phyloP scores from a whole-genome alignment of 2,888 invertebrate genomes.

The Eilema caniola region DNA sequence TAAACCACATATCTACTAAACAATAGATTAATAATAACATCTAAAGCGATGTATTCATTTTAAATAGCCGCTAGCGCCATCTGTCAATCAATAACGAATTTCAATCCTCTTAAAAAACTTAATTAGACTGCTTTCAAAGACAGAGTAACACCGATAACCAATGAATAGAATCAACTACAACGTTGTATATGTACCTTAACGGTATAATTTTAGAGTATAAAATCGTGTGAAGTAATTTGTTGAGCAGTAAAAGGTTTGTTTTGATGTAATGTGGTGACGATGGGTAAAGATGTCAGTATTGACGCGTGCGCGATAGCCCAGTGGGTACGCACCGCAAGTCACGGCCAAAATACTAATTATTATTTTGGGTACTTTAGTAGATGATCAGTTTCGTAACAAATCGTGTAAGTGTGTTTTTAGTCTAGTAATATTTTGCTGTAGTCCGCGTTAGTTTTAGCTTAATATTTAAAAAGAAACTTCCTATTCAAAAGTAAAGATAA shows the following conservation, averaged over 20 bases:
- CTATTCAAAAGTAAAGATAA: too few species aligned
- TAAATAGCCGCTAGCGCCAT: conserved; percentile 83
- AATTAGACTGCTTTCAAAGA: conserved; percentile 85
- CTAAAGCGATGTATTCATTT: conserved; percentile 76
- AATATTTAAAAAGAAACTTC: too few species aligned
- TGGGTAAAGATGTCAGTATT: conserved; percentile 83
- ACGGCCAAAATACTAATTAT: conserved; percentile 76
- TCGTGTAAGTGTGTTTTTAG: conserved; percentile 31
- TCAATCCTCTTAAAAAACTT: conserved; percentile 82
- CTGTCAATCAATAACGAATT: conserved; percentile 83
- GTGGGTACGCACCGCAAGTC: conserved; percentile 65
- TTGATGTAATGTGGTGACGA: conserved; percentile 80
- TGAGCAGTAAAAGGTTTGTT: conserved; percentile 56
- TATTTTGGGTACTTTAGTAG: conserved; percentile 69
- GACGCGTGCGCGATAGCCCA: conserved; percentile 80
- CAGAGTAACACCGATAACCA: conserved; percentile 68
- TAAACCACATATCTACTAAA: conserved; percentile 41
- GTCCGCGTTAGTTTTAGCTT: too few species aligned
- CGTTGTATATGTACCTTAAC: conserved; percentile 45
- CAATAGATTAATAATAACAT: conserved; percentile 63
- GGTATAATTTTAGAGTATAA: conserved; percentile 52
- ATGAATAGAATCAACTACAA: conserved; percentile 27
- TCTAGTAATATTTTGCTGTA: conserved; percentile 24
- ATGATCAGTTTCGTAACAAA: conserved; percentile 57
- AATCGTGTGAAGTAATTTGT: conserved; percentile 35